Base-by-base conservation (phyloP, 1,140 invertebrate genomes). In the Gryllus bimaculatus region DNA sequence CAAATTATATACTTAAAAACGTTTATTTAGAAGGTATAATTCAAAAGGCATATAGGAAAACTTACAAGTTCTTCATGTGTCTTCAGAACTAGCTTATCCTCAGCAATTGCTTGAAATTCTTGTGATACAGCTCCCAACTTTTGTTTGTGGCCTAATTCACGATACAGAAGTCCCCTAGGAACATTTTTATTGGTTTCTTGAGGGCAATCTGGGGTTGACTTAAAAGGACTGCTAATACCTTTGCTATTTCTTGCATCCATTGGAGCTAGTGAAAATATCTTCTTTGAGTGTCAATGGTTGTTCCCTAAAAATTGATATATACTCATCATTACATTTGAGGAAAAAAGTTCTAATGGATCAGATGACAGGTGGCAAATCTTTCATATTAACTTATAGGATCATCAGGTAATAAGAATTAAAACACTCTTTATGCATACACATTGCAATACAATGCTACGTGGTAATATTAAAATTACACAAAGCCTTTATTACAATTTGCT, bases 11-110 rank as follows among this genome's bases (percentile, higher is more conserved):
- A 7, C 0, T 15, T 1, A 77, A 77, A 48, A n/a, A n/a, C 26
- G 0, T 8, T 48, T n/a, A 39, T 75, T 76, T 79, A 13, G 20
- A 79, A 73, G 47, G 77, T 75, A 80, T 79, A 78, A 79, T 47
- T 74, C 81, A 74, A 81, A 79, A 66, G 79, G 76, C 20, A 77
- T 73, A 54, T 78, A 26, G 79, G 7, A 80, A 12, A 47, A 83
- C 81, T 82, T 83, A 90, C 89, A 86, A 89, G 83, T 85, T 90
- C 89, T 75, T 85, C 84, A 79, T 87, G 85, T 47, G 85, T 82
- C 78, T 89, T 90, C 26, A 84, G 80, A 47, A 90, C 85, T 78
- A 90, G 84, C 80, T 87, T 85, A 79, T 86, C 87, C 84, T 90
- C 89, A 48, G 89, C 89, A 82, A 85, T 85, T 10, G 85, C 83